Evolutionary conservation across 2,113 vertebrate species (phyloP).

Genomic region (Microtus ochrogaster): DNA sequence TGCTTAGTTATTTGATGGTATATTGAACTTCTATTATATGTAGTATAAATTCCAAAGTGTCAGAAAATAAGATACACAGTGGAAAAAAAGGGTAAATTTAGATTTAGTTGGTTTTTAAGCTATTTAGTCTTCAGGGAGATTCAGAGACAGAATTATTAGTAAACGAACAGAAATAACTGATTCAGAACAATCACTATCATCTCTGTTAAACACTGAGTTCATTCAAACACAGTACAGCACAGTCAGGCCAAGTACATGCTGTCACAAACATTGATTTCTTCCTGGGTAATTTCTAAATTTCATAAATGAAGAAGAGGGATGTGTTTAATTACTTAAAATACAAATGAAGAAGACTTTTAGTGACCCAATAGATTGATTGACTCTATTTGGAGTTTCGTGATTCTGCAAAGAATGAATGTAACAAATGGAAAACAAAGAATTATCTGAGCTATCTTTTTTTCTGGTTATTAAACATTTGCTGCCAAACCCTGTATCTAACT

Average conservation of each 20-base stretch:
- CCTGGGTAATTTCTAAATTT: not conserved
- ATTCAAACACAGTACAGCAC: not conserved
- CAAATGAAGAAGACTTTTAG: not conserved
- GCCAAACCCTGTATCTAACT: not conserved
- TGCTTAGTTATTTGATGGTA: not conserved
- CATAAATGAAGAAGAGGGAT: not conserved
- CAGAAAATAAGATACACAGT: not conserved
- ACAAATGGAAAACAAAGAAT: too few species aligned
- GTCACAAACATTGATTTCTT: not conserved
- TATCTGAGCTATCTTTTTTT: not conserved
- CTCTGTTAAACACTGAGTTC: not conserved
- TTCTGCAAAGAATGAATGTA: too few species aligned
- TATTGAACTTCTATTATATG: not conserved
- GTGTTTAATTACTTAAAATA: not conserved
- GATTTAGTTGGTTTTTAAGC: not conserved
- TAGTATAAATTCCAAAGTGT: not conserved
- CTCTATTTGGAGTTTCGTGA: not conserved
- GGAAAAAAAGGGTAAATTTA: not conserved
- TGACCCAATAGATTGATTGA: not conserved
- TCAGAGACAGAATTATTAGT: not conserved
- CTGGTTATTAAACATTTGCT: not conserved
- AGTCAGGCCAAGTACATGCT: rapidly evolving
- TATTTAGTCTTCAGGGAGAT: too few species aligned
- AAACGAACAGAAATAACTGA: not conserved
- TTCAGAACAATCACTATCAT: not conserved